A percentile compares a stretch with the other conserved stretches of the same genome.
Evolutionary conservation across 2,797 vertebrate species (phyloP).

Genomic region (Chelon auratus): DNA sequence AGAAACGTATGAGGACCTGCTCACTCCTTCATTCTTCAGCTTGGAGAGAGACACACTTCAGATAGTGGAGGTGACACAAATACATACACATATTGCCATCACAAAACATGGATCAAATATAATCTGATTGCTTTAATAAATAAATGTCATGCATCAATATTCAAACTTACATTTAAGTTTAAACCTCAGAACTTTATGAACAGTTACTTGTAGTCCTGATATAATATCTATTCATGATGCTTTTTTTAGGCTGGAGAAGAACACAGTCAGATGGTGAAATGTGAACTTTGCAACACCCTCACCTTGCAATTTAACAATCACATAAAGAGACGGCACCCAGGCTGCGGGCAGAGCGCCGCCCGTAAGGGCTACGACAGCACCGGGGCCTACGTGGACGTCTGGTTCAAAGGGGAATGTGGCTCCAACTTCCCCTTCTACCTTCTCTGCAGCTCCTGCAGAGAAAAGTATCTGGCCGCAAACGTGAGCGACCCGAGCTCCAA

Average conservation of each 20-base stretch:
- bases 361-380: conserved; percentile 88
- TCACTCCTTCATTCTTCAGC: conserved; percentile 85
- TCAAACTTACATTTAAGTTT: too few relatives aligned
- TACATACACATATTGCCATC: background rate
- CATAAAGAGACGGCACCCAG: conserved; percentile 86
- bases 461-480: conserved; percentile 85
- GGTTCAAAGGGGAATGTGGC: conserved; percentile 89
- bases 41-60: conserved; percentile 86
- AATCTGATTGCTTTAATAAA: background rate
- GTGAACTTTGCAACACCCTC: conserved; percentile 86
- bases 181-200: too few relatives aligned
- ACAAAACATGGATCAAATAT: background rate
- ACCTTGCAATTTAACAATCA: conserved; percentile 87
- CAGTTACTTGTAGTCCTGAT: background rate
- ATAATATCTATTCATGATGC: background rate
- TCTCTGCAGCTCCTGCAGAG: conserved; percentile 85
- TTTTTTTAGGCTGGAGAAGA: conserved; percentile 81
- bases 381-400: conserved; percentile 87
- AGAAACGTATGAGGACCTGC: conserved; percentile 86
- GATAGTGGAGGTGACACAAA: conserved; percentile 84
- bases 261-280: conserved; percentile 87
- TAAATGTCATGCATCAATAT: too few relatives aligned
- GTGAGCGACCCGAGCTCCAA: conserved; percentile 72
- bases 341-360: conserved; percentile 86
- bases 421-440: conserved; percentile 89